Evolutionary conservation across 2,797 vertebrate genomes (phyloP).

Genomic region (Pseudochromis fuscus): DNA sequence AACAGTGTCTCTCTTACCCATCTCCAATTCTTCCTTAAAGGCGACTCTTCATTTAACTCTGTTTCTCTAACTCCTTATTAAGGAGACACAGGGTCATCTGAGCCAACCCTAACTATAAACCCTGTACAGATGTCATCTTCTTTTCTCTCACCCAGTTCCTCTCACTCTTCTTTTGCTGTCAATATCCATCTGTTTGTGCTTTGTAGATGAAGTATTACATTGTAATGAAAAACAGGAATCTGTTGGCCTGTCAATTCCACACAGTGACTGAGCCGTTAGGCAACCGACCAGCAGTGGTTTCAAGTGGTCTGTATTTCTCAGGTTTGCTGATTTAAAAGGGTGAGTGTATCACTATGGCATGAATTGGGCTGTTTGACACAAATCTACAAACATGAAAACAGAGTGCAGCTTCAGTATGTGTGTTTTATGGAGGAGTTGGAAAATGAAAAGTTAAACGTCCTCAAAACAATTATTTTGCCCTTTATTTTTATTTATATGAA

Average conservation of each 20-base stretch:
- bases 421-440: no score
- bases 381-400: conserved; percentile 23
- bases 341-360: conserved; percentile 38
- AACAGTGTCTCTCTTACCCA: not conserved
- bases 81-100: no score
- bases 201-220: conserved; percentile 41
- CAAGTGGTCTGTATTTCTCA: conserved; percentile 55
- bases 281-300: conserved; percentile 41
- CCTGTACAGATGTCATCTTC: no score
- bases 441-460: no score
- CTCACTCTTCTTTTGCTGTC: conserved; percentile 23
- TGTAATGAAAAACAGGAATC: conserved; percentile 58
- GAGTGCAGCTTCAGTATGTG: not conserved
- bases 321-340: conserved; percentile 59
- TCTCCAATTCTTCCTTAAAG: not conserved
- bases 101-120: no score
- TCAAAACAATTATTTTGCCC: no score
- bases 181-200: conserved; percentile 60
- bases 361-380: conserved; percentile 31
- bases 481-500: no score
- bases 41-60: not conserved
- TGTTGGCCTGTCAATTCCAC: conserved; percentile 39
- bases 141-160: not conserved
- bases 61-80: not conserved
- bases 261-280: conserved; percentile 33